A percentile compares a stretch with the other conserved stretches of the same genome.
These are phyloP conservation scores for Pristionchus entomophagus DNA, from an alignment of 2,888 invertebrate species.

Conservation along the genomic window DNA sequence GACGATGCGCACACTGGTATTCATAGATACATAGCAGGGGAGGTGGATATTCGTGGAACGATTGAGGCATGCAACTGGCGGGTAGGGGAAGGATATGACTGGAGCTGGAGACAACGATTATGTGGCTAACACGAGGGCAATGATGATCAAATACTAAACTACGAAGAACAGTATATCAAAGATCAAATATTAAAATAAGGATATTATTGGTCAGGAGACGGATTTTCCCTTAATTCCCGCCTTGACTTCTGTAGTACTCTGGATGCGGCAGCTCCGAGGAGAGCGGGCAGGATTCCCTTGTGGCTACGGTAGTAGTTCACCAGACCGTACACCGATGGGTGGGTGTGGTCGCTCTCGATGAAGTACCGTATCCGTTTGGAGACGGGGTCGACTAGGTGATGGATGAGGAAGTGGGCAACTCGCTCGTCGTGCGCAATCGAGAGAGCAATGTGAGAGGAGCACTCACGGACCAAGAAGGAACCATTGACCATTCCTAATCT, in stretches of 20 bases:
- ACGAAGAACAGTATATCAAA: neutral
- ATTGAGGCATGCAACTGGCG: neutral
- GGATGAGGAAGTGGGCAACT: slow-evolving; percentile 22
- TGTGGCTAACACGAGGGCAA: neutral
- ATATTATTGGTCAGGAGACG: neutral
- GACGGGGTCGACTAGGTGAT: neutral
- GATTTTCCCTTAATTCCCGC: slow-evolving; percentile 17
- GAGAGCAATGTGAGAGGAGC: slow-evolving; percentile 20
- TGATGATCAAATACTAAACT: neutral
- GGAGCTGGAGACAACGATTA: neutral
- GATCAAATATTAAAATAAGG: neutral
- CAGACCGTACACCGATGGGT: slow-evolving; percentile 54
- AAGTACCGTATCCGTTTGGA: neutral
- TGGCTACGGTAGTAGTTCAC: slow-evolving; percentile 60
- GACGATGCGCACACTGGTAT: neutral
- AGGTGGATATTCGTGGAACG: slow-evolving; percentile 17
- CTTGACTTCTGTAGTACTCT: slow-evolving; percentile 5
- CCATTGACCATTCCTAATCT: slow-evolving; percentile 55
- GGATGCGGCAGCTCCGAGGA: slow-evolving; percentile 42
- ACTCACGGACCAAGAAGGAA: slow-evolving; percentile 26
- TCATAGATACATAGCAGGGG: neutral
- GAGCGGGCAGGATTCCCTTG: slow-evolving; percentile 56
- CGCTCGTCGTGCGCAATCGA: neutral
- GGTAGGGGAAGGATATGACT: neutral
- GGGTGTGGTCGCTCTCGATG: slow-evolving; percentile 23